A percentile compares a stretch with the other conserved stretches of the same genome.
These are phyloP conservation scores for Eutolmus rufibarbis DNA, from an alignment of 2,888 invertebrate species.

Conservation along the genomic window DNA sequence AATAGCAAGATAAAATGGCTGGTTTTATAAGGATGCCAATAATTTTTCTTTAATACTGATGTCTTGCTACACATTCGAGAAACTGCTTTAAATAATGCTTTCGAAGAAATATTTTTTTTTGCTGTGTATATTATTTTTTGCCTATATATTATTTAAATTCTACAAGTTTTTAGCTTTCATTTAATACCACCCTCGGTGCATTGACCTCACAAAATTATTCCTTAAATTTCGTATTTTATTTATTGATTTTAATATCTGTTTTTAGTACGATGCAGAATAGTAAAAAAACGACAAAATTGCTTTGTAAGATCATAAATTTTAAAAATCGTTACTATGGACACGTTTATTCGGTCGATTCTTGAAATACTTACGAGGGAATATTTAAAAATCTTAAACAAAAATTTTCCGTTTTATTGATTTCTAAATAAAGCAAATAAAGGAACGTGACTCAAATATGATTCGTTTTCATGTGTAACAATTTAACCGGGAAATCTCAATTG, in stretches of 20 bases:
- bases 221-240: background rate
- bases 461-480: background rate
- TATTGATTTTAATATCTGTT: background rate
- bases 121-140: background rate
- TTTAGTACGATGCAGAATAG: background rate
- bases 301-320: too few relatives aligned
- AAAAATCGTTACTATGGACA: too few relatives aligned
- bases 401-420: background rate
- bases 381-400: too few relatives aligned
- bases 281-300: too few relatives aligned
- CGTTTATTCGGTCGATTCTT: background rate
- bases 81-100: background rate
- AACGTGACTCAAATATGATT: too few relatives aligned
- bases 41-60: too few relatives aligned
- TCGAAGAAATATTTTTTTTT: background rate
- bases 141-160: background rate
- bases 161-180: background rate
- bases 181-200: background rate
- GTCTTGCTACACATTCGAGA: background rate
- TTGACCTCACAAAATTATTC: background rate
- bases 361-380: too few relatives aligned
- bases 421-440: background rate
- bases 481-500: background rate
- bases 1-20: too few relatives aligned
- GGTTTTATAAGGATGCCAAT: too few relatives aligned